Conservation (phyloP, 2,113 vertebrate species). For the human (Homo sapiens) region DNA sequence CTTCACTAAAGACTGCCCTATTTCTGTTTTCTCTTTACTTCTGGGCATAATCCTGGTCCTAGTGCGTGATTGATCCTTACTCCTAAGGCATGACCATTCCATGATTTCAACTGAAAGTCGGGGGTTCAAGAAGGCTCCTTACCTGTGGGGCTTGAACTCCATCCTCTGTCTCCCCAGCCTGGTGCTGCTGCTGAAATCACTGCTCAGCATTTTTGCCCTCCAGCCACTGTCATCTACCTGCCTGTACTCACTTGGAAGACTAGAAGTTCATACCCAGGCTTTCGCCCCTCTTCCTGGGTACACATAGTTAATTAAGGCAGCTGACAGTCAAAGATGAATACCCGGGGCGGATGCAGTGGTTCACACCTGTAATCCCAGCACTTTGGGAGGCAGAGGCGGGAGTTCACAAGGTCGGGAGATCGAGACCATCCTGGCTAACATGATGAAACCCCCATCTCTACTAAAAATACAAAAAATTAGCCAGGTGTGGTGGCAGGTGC, state of each 20-base stretch:
- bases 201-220: background rate
- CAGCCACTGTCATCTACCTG: background rate
- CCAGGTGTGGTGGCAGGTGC: accelerated
- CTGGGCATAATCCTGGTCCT: background rate
- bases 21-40: background rate
- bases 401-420: too few relatives aligned
- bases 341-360: accelerated
- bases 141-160: background rate
- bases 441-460: too few relatives aligned
- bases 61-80: background rate
- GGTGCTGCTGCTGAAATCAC: background rate
- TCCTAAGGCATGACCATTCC: background rate
- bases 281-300: background rate
- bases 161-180: background rate
- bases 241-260: background rate
- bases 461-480: too few relatives aligned
- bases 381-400: too few relatives aligned
- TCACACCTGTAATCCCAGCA: too few relatives aligned
- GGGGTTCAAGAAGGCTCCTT: background rate
- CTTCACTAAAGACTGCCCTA: background rate
- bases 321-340: background rate
- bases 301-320: background rate
- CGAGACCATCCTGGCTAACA: too few relatives aligned
- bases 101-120: background rate
- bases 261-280: background rate